These are phyloP conservation scores for Sebastes nivosus DNA, from an alignment of 2,797 vertebrate species.

Conservation along the genomic window DNA sequence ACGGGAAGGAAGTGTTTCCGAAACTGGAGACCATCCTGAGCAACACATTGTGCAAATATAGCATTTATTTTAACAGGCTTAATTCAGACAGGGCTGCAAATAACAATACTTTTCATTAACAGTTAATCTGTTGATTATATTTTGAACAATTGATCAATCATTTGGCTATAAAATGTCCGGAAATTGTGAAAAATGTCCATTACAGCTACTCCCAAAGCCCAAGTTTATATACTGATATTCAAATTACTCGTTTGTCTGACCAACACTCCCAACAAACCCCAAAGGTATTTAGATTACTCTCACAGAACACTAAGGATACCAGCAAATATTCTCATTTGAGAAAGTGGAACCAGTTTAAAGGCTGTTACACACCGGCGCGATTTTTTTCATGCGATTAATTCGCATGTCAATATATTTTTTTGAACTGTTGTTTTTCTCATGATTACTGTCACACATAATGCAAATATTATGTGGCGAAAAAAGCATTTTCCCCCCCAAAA, in stretches of 20 bases:
- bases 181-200: background rate
- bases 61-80: background rate
- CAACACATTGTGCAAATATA: background rate
- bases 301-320: background rate
- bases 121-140: background rate
- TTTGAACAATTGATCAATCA: background rate
- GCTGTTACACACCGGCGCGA: too few species aligned
- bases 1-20: constrained; percentile 60
- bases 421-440: too few species aligned
- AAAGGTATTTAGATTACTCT: background rate
- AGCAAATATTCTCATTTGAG: background rate
- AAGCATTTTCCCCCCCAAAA: too few species aligned
- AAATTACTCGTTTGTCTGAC: background rate
- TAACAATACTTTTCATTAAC: background rate
- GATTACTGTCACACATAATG: too few species aligned
- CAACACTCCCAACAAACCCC: background rate
- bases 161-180: background rate
- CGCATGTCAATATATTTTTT: too few species aligned
- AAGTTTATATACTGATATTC: background rate
- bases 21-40: constrained; percentile 18
- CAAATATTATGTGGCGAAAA: too few species aligned
- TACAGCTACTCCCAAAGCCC: background rate
- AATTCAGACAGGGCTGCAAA: background rate
- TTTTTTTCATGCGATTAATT: too few species aligned
- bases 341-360: background rate